Base-by-base conservation (phyloP, 2,113 vertebrate species). In the Pseudorhombus dupliciocellatus region DNA sequence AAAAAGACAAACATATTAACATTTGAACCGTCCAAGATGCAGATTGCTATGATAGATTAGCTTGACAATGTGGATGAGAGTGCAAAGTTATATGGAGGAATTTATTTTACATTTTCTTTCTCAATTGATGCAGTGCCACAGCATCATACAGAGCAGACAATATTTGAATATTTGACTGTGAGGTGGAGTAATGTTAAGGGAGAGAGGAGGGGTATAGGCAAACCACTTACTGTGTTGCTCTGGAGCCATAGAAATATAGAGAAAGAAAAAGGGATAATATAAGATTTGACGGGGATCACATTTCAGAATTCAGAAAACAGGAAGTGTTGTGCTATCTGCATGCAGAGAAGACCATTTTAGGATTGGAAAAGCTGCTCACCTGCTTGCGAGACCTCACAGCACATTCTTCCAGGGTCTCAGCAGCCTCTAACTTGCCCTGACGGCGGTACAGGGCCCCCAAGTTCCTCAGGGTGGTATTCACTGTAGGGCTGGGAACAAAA, bases 391-490 rank as follows among this genome's bases (percentile, higher is more conserved):
- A 97, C 73, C 96, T 94, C 70, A 94, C 77, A 0, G 95, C 96
- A 0, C 97, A 97, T 66, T 97, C 96, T 75, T 97, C 96, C 88
- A 97, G 84, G 12, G 96, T 97, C 75, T 98, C 97, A 0, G 96
- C 97, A 0, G 96, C 96, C 90, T 98, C 97, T 15, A 97, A 91
- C 81, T 97, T 97, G 69, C 97, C 97, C 90, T 98, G 96, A 16
- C 96, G 93, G 73, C 95, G 94, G 85, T 98, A 97, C 79, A 97
- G 88, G 0, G 96, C 96, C 0, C 97, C 97, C 26, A 97, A 89
- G 90, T 98, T 97, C 86, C 94, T 91, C 91, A 97, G 87, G 10
- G 96, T 97, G 24, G 94, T 95, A 88, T 95, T 95, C 84, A 95
- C 93, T 11, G 93, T 94, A 0, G 94, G 93, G 83, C 93, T 93